Evolutionary conservation across 2,113 vertebrate species (phyloP).

Genomic region (Camelus bactrianus): DNA sequence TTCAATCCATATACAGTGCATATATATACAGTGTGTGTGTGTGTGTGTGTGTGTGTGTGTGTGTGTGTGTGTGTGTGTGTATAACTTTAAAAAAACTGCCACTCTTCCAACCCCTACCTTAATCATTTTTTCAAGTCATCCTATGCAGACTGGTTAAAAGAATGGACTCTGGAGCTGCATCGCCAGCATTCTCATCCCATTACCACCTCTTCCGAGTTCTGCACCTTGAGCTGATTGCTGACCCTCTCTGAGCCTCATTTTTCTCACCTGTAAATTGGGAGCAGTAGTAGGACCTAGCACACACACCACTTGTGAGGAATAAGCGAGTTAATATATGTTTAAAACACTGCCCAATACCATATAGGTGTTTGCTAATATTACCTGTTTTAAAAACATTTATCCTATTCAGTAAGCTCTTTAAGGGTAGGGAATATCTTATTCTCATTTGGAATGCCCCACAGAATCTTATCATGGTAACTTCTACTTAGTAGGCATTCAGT

Average conservation of each 20-base stretch:
- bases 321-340: background rate
- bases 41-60: no score
- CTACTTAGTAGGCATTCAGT: background rate
- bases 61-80: no score
- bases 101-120: background rate
- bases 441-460: background rate
- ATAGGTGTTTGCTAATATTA: background rate
- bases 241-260: background rate
- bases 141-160: background rate
- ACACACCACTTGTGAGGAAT: background rate
- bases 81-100: background rate
- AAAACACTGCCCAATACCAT: background rate
- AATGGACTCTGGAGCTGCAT: background rate
- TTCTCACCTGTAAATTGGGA: background rate
- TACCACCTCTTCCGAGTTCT: background rate
- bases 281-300: background rate
- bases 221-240: background rate
- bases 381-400: background rate
- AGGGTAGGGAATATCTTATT: background rate
- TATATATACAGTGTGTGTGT: no score
- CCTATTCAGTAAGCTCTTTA: background rate
- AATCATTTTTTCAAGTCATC: background rate
- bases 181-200: background rate
- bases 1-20: no score
- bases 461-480: background rate